Evolutionary conservation across 2,888 invertebrate species (phyloP).

Genomic region (Scaptomyza cyrtandrae): DNA sequence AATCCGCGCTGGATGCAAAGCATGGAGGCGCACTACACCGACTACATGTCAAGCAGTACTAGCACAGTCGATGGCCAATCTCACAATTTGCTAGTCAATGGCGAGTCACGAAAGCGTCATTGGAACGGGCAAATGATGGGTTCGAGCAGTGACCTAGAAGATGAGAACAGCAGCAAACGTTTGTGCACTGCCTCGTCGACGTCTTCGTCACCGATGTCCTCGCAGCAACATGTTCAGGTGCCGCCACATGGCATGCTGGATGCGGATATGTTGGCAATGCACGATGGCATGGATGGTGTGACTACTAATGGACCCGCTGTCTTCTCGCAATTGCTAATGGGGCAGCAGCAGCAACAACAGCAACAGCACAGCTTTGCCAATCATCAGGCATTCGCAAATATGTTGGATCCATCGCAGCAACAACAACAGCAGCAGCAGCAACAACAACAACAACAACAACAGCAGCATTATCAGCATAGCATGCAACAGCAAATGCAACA

Average conservation of each 20-base stretch:
- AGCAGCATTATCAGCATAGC: conserved; percentile 45
- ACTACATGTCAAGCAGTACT: conserved; percentile 72
- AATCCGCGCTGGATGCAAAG: conserved; percentile 84
- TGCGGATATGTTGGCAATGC: conserved; percentile 76
- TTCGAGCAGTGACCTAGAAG: conserved; percentile 75
- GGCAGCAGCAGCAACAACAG: conserved; percentile 75
- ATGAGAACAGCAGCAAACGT: conserved; percentile 78
- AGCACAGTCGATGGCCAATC: conserved; percentile 62
- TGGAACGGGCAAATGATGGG: conserved; percentile 80
- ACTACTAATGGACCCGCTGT: conserved; percentile 63
- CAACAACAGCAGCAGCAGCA: conserved; percentile 57
- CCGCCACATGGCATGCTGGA: conserved; percentile 71
- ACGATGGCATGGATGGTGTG: conserved; percentile 76
- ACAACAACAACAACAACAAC: conserved; percentile 57
- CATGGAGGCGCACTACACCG: conserved; percentile 83
- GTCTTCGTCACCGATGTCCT: conserved; percentile 77
- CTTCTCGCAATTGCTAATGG: conserved; percentile 76
- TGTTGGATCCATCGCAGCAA: conserved; percentile 65
- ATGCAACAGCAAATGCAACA: conserved; percentile 69
- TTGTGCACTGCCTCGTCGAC: conserved; percentile 77
- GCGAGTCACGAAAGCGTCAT: conserved; percentile 78
- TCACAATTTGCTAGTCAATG: conserved; percentile 59
- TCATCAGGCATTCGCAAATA: conserved; percentile 61
- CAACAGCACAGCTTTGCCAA: conserved; percentile 76
- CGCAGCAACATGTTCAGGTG: conserved; percentile 68